A percentile compares a stretch with the other conserved stretches of the same genome.
Evolutionary conservation across 2,797 vertebrate genomes (phyloP).

Genomic region (Chloroceryle amazona): DNA sequence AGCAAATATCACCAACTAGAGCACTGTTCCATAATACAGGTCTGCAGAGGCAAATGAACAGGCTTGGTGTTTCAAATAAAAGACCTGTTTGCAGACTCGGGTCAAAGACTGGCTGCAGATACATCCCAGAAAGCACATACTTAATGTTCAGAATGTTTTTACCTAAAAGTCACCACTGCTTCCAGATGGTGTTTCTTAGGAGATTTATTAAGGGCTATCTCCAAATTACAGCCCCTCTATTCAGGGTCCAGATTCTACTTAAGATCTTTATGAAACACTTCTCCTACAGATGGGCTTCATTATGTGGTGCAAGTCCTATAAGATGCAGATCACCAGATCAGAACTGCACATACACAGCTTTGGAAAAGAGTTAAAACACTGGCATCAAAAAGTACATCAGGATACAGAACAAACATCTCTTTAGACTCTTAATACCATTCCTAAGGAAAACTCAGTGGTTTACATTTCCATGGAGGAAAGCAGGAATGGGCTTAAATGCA

Average conservation of each 20-base stretch:
- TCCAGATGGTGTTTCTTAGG: background rate
- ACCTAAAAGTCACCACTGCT: background rate
- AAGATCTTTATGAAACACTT: background rate
- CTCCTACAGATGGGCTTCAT: background rate
- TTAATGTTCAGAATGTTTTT: background rate
- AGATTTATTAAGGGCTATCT: background rate
- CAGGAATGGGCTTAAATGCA: background rate
- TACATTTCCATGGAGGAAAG: background rate
- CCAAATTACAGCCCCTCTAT: background rate
- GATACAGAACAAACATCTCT: background rate
- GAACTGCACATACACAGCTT: background rate
- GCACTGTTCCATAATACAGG: background rate
- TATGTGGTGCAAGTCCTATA: fast-evolving
- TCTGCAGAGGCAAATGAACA: background rate
- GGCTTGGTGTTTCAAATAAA: background rate
- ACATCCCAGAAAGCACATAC: background rate
- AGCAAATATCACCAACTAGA: background rate
- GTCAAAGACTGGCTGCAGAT: background rate
- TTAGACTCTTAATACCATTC: background rate
- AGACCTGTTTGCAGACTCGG: background rate
- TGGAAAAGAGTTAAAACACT: background rate
- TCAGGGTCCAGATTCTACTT: background rate
- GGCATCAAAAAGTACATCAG: background rate
- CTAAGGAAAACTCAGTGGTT: background rate
- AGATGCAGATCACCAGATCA: background rate